Percentiles rank a stretch among this genome's conserved stretches.
Conservation (phyloP, 1,140 invertebrate species). For the Episyrphus balteatus region DNA sequence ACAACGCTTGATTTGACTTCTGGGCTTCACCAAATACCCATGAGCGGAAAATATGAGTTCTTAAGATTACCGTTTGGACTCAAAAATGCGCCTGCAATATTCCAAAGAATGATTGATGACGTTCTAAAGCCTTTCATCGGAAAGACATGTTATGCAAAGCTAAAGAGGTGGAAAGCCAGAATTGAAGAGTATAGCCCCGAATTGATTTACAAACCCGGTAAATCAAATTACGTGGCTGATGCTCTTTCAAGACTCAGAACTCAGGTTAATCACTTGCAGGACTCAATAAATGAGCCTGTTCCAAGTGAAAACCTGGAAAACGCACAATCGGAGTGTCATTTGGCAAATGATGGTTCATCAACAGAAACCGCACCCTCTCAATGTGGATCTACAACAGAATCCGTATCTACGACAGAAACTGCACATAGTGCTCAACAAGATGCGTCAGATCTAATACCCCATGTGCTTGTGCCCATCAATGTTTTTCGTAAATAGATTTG, state of each 20-base stretch:
- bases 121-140: constrained; percentile 20
- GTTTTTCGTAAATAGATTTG: constrained; percentile 3
- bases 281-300: too few species aligned
- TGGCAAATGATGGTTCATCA: too few species aligned
- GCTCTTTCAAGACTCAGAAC: neutral
- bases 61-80: constrained; percentile 30
- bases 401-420: neutral
- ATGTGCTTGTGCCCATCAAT: constrained; percentile 1
- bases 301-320: too few species aligned
- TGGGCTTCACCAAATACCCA: constrained; percentile 39
- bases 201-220: constrained; percentile 2
- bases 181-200: constrained; percentile 5
- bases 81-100: constrained; percentile 32
- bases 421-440: neutral
- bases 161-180: constrained; percentile 4
- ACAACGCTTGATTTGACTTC: constrained; percentile 35
- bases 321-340: too few species aligned
- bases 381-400: neutral
- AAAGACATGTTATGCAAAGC: constrained; percentile 9
- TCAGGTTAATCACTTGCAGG: too few species aligned
- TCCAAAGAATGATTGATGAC: constrained; percentile 36
- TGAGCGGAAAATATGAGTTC: constrained; percentile 35
- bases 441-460: constrained; percentile 1
- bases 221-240: constrained; percentile 2
- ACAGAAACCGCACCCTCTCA: neutral